Evolutionary conservation across 1,140 invertebrate species (phyloP), one percentile per base, ranked within the genome.

Genomic region (Neodiprion virginianus): DNA sequence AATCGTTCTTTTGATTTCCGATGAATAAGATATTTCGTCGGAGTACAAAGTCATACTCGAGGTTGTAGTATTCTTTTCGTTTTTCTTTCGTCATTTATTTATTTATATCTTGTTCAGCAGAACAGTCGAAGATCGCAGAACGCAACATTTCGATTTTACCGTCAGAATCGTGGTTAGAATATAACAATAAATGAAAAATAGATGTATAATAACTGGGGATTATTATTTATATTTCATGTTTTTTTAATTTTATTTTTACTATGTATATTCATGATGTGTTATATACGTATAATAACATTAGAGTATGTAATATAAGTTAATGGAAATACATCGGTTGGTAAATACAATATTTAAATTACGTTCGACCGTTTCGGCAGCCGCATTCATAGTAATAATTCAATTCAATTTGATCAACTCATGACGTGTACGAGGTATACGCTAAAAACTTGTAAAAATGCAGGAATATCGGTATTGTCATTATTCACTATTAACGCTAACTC

Each of bases 401-500:
- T 61, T 61, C 53, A 61, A 61, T 61, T 23, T 7, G 12, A 65
- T 65, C 61, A 65, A 65, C 12, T 23, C 23, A 69, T 14, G 12
- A 47, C 17, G 8, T 12, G 67, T 47, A 69, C 7, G 28, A 69
- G 40, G 67, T 11, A 23, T 69, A 23, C 40, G 11, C 4, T 23
- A 69, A 69, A 69, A 69, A 69, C 11, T 69, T 47, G 67, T 69
- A 7, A 69, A 69, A 69, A 69, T 69, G 11, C 67, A 23, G 23
- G 40, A 69, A 69, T 69, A 69, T 69, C 1, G 12, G 67, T 69
- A 69, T 74, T 74, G 73, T 71, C 73, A 69, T 74, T 8, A 70
- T 28, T 74, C 72, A 68, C 68, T 69, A 74, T 61, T 61, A 12
- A 17, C 53, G 53, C 11, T 61, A 61, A 17, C 11, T 61, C 11